Conservation (phyloP, 2,113 vertebrate species). For the Opisthocomus hoazin region DNA sequence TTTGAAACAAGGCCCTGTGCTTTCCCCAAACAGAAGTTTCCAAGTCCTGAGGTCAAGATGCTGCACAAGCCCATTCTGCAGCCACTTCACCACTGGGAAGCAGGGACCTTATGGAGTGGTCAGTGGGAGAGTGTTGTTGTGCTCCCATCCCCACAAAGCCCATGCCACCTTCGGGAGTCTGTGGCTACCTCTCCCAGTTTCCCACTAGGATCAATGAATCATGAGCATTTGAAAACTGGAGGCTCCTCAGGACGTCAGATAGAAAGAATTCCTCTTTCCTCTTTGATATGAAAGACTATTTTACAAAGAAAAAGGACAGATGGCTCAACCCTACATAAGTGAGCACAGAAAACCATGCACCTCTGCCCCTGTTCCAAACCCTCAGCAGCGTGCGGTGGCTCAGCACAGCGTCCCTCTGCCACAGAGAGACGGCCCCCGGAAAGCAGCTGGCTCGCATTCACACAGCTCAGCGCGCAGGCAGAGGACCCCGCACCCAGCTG, state of each 20-base stretch:
- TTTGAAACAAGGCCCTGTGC: background rate
- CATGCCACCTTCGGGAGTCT: background rate
- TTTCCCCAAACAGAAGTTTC: background rate
- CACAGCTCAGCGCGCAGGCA: background rate
- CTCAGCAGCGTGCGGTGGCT: background rate
- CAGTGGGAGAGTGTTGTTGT: background rate
- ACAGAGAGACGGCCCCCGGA: fast-evolving
- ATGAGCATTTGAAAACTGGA: background rate
- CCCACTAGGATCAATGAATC: background rate
- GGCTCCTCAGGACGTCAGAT: background rate
- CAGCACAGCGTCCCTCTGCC: background rate
- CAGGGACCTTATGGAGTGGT: background rate
- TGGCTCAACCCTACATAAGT: background rate
- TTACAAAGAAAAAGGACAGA: background rate
- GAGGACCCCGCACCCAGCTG: background rate
- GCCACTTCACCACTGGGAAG: background rate
- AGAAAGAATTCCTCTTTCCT: background rate
- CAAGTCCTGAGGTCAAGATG: background rate
- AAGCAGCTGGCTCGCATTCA: background rate
- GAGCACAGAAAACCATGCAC: background rate
- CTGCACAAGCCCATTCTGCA: background rate
- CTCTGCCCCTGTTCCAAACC: background rate
- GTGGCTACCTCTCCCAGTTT: background rate
- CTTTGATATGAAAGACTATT: background rate
- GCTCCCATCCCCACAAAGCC: fast-evolving